Evolutionary conservation across 2,113 vertebrate genomes (phyloP), one percentile per base, ranked within the genome.

Genomic region (Myrmophylax atrothorax): DNA sequence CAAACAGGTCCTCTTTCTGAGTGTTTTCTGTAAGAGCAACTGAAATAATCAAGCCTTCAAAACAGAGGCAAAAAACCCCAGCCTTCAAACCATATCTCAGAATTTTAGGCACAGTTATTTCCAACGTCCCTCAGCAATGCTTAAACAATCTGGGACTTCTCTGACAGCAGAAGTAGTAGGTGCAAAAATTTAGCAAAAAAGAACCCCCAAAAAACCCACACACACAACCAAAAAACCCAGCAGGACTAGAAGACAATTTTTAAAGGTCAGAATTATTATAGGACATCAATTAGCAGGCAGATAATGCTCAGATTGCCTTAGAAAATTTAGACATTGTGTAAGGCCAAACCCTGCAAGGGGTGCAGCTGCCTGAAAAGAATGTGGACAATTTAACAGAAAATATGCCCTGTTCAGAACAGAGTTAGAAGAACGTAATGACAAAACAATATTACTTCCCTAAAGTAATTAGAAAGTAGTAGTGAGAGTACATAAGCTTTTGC

Each of bases 211-310:
- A 53, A 66, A 33, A n/a, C n/a, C 28, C 49, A 13, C 49, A 14
- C 14, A 50, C 49, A 50, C 49, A 50, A 50, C 42, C 44, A 37
- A 13, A 20, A 18, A 35, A 53, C 9, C 46, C 52, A 53, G 81
- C 63, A 85, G n/a, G 44, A 80, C 83, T 70, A 38, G 50, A 80
- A 93, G 63, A 92, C 40, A 82, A 63, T 44, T 91, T 96, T 92
- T 78, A 96, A 97, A 97, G 90, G 88, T 95, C 94, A 97, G 74
- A 70, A 85, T 93, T 92, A 93, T 92, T 95, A 95, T 87, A 84
- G 84, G 68, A 83, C 79, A 83, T 89, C 89, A 96, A 96, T 97
- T 96, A 95, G 63, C 60, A 91, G 92, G 63, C 86, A 93, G 66
- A 87, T 83, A 77, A 86, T 89, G 63, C 50, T 95, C 31, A 87